A percentile compares a stretch with the other conserved stretches of the same genome.
Conservation (phyloP, 2,888 invertebrate genomes). For the Brenthis daphne region DNA sequence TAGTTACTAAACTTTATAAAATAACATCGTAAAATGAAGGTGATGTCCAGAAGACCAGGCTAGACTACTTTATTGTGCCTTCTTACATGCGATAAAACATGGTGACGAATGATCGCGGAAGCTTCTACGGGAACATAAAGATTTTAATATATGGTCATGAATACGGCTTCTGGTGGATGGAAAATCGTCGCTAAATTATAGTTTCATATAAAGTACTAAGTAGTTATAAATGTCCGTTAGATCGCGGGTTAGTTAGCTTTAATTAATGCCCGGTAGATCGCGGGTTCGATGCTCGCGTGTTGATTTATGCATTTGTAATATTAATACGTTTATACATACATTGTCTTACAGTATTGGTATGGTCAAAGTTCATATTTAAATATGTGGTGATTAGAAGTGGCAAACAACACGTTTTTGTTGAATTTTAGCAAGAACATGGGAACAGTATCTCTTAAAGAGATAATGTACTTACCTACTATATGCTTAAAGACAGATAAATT, state of each 20-base stretch:
- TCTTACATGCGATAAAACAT: constrained; percentile 45
- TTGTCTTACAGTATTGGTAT: no score
- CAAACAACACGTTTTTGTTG: no score
- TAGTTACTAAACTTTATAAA: constrained; percentile 38
- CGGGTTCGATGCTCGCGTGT: neutral
- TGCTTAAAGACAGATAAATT: no score
- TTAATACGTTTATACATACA: no score
- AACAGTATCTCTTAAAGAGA: no score
- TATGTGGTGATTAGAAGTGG: no score
- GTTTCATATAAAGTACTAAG: neutral
- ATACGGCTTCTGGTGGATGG: constrained; percentile 3
- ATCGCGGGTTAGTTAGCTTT: neutral
- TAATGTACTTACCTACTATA: no score
- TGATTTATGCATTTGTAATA: no score
- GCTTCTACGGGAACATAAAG: constrained; percentile 28
- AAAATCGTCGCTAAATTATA: constrained; percentile 7
- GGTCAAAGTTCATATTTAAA: no score
- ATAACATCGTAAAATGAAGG: constrained; percentile 48
- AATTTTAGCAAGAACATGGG: no score
- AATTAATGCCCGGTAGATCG: neutral
- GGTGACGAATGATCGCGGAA: constrained; percentile 34
- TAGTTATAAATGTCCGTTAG: neutral
- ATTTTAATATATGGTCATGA: constrained; percentile 23
- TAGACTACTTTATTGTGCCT: constrained; percentile 56
- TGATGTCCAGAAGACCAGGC: constrained; percentile 54